Evolutionary conservation across 2,888 invertebrate species (phyloP), one percentile per base, ranked within the genome.

Genomic region (Cactoblastis cactorum): DNA sequence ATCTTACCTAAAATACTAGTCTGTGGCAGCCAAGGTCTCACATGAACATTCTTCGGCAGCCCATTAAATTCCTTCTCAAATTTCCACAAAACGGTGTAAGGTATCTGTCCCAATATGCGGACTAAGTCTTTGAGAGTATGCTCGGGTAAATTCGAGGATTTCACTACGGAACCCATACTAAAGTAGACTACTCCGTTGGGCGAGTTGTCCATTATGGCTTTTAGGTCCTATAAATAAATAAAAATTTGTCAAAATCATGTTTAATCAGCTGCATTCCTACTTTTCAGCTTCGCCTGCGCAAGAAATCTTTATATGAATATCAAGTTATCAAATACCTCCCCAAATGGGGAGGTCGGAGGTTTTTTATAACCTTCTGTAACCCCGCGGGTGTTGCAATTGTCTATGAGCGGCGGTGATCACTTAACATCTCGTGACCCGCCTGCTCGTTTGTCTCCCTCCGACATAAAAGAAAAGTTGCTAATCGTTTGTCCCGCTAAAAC

Each of bases 11-110:
- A 67, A 32, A 91, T 74, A 57, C 90, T 88, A 11, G 84, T 67
- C 56, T 92, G 92, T 0, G 91, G 91, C 62, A 90, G 68, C 91
- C 91, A 92, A 0, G 82, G 62, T 15, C 74, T 67, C 1, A 89
- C 65, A 49, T 86, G 82, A 0, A 92, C 75, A 47, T 90, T 90
- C 48, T 72, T 66, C 0, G 90, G 87, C 12, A 83, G 58, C 1
- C 68, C 72, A 0, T 72, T 61, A 0, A 89, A 47, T 0, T 76
- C 56, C 4, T 75, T 77, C 51, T 91, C 91, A 47, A 83, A 91
- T 63, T 91, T 91, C 91, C 91, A 91, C 3, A 91, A 67, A 18
- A 91, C 85, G 0, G 83, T 82, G 52, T 83, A 80, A 0, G 77
- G 75, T 0, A 82, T 52, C 0, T 60, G 55, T 0, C 67, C 66